These are phyloP conservation scores for Sandelia bainsii DNA, from an alignment of 2,797 vertebrate genomes.

Conservation along the genomic window DNA sequence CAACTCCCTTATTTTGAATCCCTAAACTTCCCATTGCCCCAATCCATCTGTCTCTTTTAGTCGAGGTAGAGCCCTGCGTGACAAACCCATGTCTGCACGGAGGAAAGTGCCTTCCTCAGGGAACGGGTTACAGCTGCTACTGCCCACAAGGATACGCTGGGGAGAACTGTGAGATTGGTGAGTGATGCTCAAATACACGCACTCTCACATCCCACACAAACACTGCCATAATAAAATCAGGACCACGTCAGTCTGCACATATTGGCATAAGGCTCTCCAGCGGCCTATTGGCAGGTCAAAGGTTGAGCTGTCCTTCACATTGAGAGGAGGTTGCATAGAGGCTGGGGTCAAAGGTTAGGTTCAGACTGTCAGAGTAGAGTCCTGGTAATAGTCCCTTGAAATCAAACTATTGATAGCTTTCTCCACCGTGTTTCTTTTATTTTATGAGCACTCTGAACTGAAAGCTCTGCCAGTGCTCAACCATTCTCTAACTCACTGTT, in stretches of 20 bases:
- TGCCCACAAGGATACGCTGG: slow-evolving; percentile 92
- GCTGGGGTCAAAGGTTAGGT: slow-evolving; percentile 47
- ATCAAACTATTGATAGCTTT: slow-evolving; percentile 34
- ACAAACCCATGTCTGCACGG: slow-evolving; percentile 93
- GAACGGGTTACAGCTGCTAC: slow-evolving; percentile 90
- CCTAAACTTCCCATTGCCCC: slow-evolving; percentile 1
- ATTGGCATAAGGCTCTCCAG: slow-evolving; percentile 29
- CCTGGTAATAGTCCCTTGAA: slow-evolving; percentile 27
- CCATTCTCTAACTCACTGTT: background rate
- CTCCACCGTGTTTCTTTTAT: too few relatives aligned
- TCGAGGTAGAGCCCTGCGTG: slow-evolving; percentile 84
- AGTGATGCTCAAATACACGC: slow-evolving; percentile 60
- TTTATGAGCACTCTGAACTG: background rate
- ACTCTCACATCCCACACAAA: slow-evolving; percentile 35
- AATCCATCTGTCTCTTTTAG: slow-evolving; percentile 64
- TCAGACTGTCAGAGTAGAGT: slow-evolving; percentile 11
- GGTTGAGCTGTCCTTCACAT: slow-evolving; percentile 35
- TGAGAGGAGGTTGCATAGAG: slow-evolving; percentile 12
- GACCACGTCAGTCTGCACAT: slow-evolving; percentile 6
- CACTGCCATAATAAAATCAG: slow-evolving; percentile 33
- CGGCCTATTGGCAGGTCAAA: slow-evolving; percentile 47
- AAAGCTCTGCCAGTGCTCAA: background rate
- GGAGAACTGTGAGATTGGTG: slow-evolving; percentile 97
- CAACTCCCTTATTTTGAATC: slow-evolving; percentile 18
- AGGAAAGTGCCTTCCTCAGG: slow-evolving; percentile 90